Evolutionary conservation across 2,113 vertebrate species (phyloP).

Genomic region (Cygnus buccinator): DNA sequence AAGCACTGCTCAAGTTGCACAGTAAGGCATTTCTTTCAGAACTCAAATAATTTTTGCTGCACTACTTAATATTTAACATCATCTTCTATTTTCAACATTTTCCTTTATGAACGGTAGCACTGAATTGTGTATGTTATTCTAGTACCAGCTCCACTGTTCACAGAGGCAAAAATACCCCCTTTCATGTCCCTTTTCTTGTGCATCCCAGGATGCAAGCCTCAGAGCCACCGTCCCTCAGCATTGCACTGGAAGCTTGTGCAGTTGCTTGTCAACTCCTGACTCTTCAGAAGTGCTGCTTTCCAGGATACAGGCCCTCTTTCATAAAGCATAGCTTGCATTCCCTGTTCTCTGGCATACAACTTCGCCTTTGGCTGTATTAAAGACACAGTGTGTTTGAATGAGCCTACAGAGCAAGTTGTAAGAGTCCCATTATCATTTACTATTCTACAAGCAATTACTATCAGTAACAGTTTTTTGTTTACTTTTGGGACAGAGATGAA

Average conservation of each 20-base stretch:
- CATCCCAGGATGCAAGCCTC: not conserved
- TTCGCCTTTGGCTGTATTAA: not conserved
- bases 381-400: not conserved
- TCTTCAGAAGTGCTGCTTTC: not conserved
- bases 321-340: constrained; percentile 20
- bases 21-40: not conserved
- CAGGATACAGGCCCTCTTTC: constrained; percentile 50
- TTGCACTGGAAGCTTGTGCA: not conserved
- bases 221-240: rapidly evolving
- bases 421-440: not conserved
- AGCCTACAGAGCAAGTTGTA: not conserved
- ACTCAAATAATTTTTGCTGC: not conserved
- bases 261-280: not conserved
- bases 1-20: not conserved
- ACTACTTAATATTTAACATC: not conserved
- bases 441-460: constrained; percentile 19
- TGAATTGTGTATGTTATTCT: not conserved
- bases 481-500: not conserved
- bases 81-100: not conserved
- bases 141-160: not conserved
- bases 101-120: not conserved
- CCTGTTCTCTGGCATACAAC: not conserved
- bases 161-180: not conserved
- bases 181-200: not conserved
- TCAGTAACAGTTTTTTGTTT: constrained; percentile 21